A percentile compares a stretch with the other conserved stretches of the same genome.
Conservation (phyloP, 2,113 vertebrate genomes). For the Callithrix jacchus region DNA sequence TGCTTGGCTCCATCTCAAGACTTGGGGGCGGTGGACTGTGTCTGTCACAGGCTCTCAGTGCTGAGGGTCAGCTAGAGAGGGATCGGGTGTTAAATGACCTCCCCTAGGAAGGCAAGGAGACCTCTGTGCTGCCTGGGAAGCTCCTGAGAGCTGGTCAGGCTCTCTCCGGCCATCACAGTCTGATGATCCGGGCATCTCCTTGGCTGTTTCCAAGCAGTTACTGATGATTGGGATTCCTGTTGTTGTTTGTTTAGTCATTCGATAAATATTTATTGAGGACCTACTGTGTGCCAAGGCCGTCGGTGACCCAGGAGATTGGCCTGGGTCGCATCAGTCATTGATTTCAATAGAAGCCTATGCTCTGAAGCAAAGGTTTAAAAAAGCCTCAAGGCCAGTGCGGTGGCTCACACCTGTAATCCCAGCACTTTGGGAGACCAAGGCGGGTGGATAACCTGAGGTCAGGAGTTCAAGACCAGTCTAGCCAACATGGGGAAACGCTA, state of each 20-base stretch:
- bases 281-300: neutral
- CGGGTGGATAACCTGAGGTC: neutral
- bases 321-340: no score
- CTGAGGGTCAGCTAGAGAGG: neutral
- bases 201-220: neutral
- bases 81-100: neutral
- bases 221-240: neutral
- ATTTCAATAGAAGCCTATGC: neutral
- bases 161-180: neutral
- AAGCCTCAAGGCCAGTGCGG: neutral
- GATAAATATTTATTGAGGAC: neutral
- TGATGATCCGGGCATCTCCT: neutral
- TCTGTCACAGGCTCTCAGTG: neutral
- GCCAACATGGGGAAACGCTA: neutral
- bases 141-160: neutral
- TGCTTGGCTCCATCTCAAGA: neutral
- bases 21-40: fast-evolving
- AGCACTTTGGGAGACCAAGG: neutral
- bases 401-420: neutral
- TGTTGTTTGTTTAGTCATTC: neutral
- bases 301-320: neutral
- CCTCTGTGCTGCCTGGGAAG: neutral
- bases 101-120: neutral
- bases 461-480: neutral
- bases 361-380: neutral